Evolutionary conservation across 1,140 invertebrate species (phyloP).

Genomic region (Drosophila teissieri): DNA sequence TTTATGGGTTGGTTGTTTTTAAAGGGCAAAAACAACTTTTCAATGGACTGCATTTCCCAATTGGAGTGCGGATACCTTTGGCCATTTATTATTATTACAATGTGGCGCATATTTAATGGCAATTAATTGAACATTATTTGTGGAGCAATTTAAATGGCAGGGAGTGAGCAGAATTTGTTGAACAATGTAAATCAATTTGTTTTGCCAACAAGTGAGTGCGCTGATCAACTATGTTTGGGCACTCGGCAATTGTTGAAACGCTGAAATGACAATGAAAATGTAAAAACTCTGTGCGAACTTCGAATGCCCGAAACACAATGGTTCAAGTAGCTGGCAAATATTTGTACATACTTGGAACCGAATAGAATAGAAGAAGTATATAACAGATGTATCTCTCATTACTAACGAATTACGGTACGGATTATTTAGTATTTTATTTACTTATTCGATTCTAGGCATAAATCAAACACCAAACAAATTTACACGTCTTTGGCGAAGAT

Average conservation of each 20-base stretch:
- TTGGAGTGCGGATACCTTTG: constrained; percentile 1
- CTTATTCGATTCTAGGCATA: constrained; percentile 60
- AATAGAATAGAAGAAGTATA: constrained; percentile 10
- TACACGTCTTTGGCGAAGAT: constrained; percentile 49
- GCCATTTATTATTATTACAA: neutral
- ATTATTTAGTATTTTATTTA: constrained; percentile 61
- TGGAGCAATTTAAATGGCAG: constrained; percentile 4
- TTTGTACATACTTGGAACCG: constrained; percentile 11
- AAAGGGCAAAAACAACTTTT: constrained; percentile 16
- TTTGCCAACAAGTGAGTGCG: constrained; percentile 32
- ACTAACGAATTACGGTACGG: constrained; percentile 14
- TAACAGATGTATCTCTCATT: constrained; percentile 14
- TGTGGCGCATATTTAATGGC: constrained; percentile 30
- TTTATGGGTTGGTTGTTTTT: constrained; percentile 4
- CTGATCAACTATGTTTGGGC: constrained; percentile 9
- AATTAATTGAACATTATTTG: constrained; percentile 42
- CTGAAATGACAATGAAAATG: constrained; percentile 65
- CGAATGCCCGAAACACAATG: constrained; percentile 37
- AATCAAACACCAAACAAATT: constrained; percentile 78
- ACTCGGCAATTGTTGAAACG: constrained; percentile 14
- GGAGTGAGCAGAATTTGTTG: constrained; percentile 34
- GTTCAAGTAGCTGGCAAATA: constrained; percentile 34
- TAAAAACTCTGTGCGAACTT: constrained; percentile 37
- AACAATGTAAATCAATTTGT: constrained; percentile 60
- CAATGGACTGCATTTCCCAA: constrained; percentile 33